Conservation (phyloP, 53 echinoderm and acorn worm species). For the Temnopleurus reevesii region DNA sequence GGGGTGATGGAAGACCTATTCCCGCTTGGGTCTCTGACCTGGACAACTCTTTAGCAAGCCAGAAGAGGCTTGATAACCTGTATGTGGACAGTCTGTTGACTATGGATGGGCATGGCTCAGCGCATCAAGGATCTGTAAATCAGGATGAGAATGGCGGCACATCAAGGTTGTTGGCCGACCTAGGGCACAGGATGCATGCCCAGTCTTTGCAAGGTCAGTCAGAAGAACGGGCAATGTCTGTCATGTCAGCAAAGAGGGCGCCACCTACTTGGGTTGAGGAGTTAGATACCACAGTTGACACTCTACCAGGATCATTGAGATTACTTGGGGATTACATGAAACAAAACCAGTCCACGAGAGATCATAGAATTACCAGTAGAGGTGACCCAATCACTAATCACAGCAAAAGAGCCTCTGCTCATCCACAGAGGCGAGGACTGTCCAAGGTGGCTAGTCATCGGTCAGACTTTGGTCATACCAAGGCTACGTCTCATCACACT, state of each 20-base stretch:
- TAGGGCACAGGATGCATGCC: neutral
- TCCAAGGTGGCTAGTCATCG: neutral
- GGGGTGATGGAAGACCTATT: conserved; percentile 57
- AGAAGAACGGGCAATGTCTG: conserved; percentile 10
- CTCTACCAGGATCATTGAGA: neutral
- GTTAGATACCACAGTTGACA: conserved; percentile 33
- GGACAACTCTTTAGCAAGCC: conserved; percentile 51
- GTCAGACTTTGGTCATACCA: neutral
- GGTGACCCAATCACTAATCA: neutral
- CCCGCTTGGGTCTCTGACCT: conserved; percentile 86
- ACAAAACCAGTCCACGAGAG: neutral
- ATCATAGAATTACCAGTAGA: neutral
- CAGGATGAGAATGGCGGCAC: neutral
- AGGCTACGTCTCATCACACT: neutral
- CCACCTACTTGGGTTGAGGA: conserved; percentile 60
- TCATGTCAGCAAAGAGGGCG: conserved; percentile 37
- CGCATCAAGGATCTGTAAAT: neutral
- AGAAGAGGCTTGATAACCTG: conserved; percentile 7
- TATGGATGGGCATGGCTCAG: neutral
- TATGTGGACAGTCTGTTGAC: conserved; percentile 4
- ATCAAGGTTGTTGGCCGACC: neutral
- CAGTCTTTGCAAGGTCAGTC: neutral
- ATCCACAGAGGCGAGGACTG: neutral
- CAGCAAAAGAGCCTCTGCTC: neutral
- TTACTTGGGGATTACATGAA: neutral